Evolutionary conservation across 1,140 invertebrate species (phyloP), one percentile per base, ranked within the genome.

Genomic region (Aphelenchoides avenae): DNA sequence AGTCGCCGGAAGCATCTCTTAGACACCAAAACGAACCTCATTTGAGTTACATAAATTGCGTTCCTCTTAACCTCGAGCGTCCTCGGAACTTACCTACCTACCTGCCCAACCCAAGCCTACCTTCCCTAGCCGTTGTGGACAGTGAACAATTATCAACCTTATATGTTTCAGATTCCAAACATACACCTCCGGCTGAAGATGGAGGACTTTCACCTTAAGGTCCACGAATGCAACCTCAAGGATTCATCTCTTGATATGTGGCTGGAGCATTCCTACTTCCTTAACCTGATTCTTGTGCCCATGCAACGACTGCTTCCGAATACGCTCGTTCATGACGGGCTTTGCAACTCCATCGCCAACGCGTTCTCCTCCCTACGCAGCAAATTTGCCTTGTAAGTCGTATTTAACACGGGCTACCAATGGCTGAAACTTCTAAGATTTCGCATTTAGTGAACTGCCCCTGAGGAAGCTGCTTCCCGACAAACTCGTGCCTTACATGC

Each of bases 391-490:
- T 33, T 67, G 65, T 67, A 46, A 33, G 42, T 40, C 13, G 15
- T 26, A 34, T 30, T 7, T 6, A 26, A n/a, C 36, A n/a, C 13
- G 41, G 15, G 44, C 9, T 11, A 34, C 24, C 11, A 30, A 47
- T 6, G 54, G 34, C 6, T 64, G 36, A 7, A 26, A 18, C 6
- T 41, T 7, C 7, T 41, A 41, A 27, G 37, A 11, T 43, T n/a
- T n/a, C n/a, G 24, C n/a, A 74, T 74, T 34, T 31, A 70, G 68
- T 9, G 61, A 70, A 39, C 34, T 70, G 9, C 68, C 72, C 4
- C 51, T 75, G 13, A 49, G 29, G 24, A 22, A 29, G 33, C n/a
- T 70, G 4, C 40, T 70, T 6, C 68, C 68, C 6, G 31, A 26
- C 7, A 73, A 70, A 41, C 54, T 71, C 36, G 42, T 56, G 40